These are phyloP conservation scores for Lineus longissimus DNA, from an alignment of 1,140 invertebrate genomes.

Conservation along the genomic window DNA sequence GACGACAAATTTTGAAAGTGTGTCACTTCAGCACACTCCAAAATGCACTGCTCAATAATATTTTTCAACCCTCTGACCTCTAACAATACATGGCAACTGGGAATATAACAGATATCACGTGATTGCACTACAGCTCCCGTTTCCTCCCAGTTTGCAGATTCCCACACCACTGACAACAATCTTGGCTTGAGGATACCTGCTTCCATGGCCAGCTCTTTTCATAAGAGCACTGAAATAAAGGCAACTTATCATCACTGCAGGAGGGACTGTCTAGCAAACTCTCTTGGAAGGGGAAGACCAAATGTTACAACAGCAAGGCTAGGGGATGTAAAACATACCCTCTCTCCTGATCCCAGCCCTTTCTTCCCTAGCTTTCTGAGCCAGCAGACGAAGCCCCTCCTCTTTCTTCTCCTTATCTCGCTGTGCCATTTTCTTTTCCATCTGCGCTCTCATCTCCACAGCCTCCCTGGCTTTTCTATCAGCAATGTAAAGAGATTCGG, in stretches of 20 bases:
- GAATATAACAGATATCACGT: too few relatives aligned
- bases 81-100: too few relatives aligned
- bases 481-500: conserved; percentile 95
- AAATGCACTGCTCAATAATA: neutral
- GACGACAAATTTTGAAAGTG: too few relatives aligned
- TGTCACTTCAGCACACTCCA: neutral
- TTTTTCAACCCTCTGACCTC: too few relatives aligned
- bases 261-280: too few relatives aligned
- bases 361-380: conserved; percentile 92
- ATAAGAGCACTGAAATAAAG: too few relatives aligned
- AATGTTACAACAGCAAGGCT: neutral
- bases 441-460: conserved; percentile 90
- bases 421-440: conserved; percentile 94
- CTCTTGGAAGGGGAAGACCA: neutral
- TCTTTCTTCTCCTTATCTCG: conserved; percentile 99
- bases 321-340: neutral
- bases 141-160: too few relatives aligned
- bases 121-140: too few relatives aligned
- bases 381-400: conserved; percentile 85
- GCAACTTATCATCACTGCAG: too few relatives aligned
- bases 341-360: conserved; percentile 66
- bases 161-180: too few relatives aligned
- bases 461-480: conserved; percentile 94
- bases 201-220: too few relatives aligned
- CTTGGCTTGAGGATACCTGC: too few relatives aligned